A percentile compares a stretch with the other conserved stretches of the same genome.
Evolutionary conservation across 2,113 vertebrate genomes (phyloP).

Genomic region (Dunckerocampus dactyliophorus): DNA sequence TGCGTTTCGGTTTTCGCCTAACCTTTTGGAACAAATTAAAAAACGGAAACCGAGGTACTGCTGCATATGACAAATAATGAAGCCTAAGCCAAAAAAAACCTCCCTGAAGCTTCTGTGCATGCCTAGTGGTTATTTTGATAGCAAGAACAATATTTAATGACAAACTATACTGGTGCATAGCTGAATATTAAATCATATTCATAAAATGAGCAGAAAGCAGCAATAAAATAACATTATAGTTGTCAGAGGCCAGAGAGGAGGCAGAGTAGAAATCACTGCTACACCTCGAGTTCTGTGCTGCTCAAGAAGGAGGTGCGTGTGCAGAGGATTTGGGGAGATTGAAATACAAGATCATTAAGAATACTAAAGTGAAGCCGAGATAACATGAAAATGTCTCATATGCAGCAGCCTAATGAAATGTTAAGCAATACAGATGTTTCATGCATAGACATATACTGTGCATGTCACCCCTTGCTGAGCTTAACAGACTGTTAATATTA

Average conservation of each 20-base stretch:
- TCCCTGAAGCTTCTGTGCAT: neutral
- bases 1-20: no score
- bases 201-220: conserved; percentile 40
- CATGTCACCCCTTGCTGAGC: conserved; percentile 7
- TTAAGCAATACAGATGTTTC: neutral
- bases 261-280: conserved; percentile 19
- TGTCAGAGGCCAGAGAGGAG: conserved; percentile 22
- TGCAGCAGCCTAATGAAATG: neutral
- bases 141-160: conserved; percentile 16
- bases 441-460: conserved; percentile 15
- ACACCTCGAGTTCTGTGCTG: conserved; percentile 11
- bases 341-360: conserved; percentile 5
- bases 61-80: conserved; percentile 1
- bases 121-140: conserved; percentile 25
- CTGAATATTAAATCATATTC: conserved; percentile 38
- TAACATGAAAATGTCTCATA: conserved; percentile 3
- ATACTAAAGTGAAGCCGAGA: neutral
- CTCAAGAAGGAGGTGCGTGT: conserved; percentile 1
- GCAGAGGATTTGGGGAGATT: conserved; percentile 14
- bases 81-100: neutral
- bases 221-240: conserved; percentile 43
- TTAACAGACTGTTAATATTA: conserved; percentile 10
- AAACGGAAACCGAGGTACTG: no score
- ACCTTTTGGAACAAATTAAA: no score
- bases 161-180: conserved; percentile 15